Evolutionary conservation across 2,113 vertebrate genomes (phyloP).

Genomic region (Podocnemis expansa): DNA sequence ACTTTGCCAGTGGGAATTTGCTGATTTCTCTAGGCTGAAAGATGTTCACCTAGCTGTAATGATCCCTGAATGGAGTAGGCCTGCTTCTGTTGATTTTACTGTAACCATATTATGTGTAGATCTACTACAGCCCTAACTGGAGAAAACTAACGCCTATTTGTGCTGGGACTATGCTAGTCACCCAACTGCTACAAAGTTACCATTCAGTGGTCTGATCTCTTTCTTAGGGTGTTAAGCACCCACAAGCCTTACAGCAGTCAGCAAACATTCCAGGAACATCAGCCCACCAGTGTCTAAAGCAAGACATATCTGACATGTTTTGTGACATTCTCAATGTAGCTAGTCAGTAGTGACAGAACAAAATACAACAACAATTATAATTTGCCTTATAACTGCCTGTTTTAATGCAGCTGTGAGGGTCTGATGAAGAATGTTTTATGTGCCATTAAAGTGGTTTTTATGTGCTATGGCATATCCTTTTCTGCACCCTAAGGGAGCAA

Average conservation of each 20-base stretch:
- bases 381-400: neutral
- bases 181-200: neutral
- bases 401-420: neutral
- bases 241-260: neutral
- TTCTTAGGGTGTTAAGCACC: neutral
- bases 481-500: neutral
- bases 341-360: neutral
- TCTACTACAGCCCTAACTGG: neutral
- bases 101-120: neutral
- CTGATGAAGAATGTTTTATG: neutral
- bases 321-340: neutral
- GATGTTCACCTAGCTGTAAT: neutral
- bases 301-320: neutral
- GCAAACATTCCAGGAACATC: neutral
- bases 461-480: neutral
- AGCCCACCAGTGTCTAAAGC: neutral
- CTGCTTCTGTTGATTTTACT: neutral
- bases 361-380: neutral
- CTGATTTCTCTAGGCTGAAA: neutral
- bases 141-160: fast-evolving
- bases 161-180: neutral
- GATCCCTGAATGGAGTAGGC: neutral
- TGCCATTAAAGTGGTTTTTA: neutral
- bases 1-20: neutral
- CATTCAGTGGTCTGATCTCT: neutral